Base-by-base conservation (phyloP, 1,140 invertebrate species). In the Acromyrmex heyeri region DNA sequence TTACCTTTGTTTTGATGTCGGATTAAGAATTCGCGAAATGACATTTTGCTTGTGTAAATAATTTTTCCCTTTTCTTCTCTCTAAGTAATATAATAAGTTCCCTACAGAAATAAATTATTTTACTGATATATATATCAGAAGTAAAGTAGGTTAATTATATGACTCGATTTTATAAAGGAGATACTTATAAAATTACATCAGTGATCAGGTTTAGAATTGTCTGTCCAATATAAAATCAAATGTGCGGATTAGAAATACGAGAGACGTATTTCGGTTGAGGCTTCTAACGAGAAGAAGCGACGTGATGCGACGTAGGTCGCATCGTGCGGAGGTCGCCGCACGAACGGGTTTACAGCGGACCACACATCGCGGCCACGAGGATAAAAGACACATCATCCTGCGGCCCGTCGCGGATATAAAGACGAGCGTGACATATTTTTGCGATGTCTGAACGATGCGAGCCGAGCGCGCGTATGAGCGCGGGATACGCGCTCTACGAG, bases 371-470 rank as follows among this genome's bases (percentile, higher is more conserved):
- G 87, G 24, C 57, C 34, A 3, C 34, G 59, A 59, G 89, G 91
- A 88, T 87, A 88, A 92, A 85, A 87, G 76, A 89, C 86, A 81
- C 81, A 89, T 91, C 88, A 82, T 88, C 77, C 81, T 64, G 78
- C 77, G 55, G 61, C 62, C 65, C 82, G 59, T 70, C 64, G 75
- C 53, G 75, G 83, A 87, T 90, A 89, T 88, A 83, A 90, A 91
- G 90, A 90, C 70, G 73, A 88, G 87, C 86, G 90, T 89, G 93
- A 93, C 93, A 93, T 94, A 94, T 94, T 94, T 94, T 94, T 94
- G 92, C 92, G 87, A 78, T 91, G 81, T 85, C 77, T 18, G 30
- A 50, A 75, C 78, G 79, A 83, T 61, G 82, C 48, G 89, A 50
- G 59, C 70, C 48, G 89, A 50, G 59, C 70, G 70, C 48, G 85